Base-by-base conservation (phyloP, 2,888 invertebrate species). In the Diadegma fenestrale region DNA sequence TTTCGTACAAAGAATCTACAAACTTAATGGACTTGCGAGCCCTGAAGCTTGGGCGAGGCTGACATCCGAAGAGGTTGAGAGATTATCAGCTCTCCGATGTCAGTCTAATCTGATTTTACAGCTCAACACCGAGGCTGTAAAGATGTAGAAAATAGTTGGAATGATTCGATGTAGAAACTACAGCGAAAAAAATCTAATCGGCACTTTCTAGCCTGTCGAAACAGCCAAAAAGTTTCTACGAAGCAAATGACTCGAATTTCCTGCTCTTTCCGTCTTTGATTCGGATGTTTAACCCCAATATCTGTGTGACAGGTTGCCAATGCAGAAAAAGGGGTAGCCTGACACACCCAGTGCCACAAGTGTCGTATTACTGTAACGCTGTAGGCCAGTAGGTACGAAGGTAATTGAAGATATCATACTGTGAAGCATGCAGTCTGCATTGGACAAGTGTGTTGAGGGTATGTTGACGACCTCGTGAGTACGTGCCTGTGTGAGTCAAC, bases 361-460 rank as follows among this genome's bases (percentile, higher is more conserved):
- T 80, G 82, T 72, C 82, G 41, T 54, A 66, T 81, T 66, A 61
- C 69, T 37, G 48, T 51, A 48, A 37, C 79, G 7, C 37, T 76
- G 80, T 83, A 83, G 85, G 83, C 80, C 80, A 85, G 48, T 85
- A 30, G 82, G 80, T 80, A 66, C 17, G 37, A 26, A 66, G 75
- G 71, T 73, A 85, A 82, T 85, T 82, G 82, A 82, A 85, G 82
- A 85, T 82, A 85, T 85, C 48, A 85, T 76, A 76, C 61, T 61
- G 58, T 17, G 22, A 61, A 72, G 66, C 37, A 33, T 22, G 69
- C 79, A 82, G 51, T 58, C 26, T 82, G 64, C 48, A 79, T 76
- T 54, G 26, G 64, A 75, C 79, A 71, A 85, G 82, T 75, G 71
- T 80, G 82, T 72, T 80, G 85, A 85, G 78, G 54, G 64, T 22